Base-by-base conservation (phyloP, 2,113 vertebrate genomes). In the Pseudorectes ferrugineus region DNA sequence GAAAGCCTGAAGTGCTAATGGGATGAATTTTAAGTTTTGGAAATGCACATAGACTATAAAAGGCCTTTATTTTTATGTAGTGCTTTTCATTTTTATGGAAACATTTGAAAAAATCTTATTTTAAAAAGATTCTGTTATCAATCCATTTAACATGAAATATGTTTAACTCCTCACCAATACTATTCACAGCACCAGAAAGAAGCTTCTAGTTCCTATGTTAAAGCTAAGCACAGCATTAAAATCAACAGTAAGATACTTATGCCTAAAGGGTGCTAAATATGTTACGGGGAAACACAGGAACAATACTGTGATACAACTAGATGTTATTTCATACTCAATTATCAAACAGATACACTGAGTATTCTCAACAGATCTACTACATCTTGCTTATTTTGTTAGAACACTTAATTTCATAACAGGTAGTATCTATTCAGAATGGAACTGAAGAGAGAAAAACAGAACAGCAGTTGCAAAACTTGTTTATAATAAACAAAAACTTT, bases 31-130 rank as follows among this genome's bases (percentile, higher is more conserved):
- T 58, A 62, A 80, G 24, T 23, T 70, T 28, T 29, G 77, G 51
- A 87, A 81, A 76, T 2, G 0, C 26, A 68, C 0, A 1, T 0
- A 36, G 26, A 42, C 14, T 61, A 68, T 9, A 65, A 65, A 57
- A 76, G 10, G 12, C 14, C 63, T 59, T 84, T 54, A 38, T 22
- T 58, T 70, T 94, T 74, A 89, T 13, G 3, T 11, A 73, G 12
- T 45, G 48, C 11, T 5, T 77, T 73, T 55, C 16, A 40, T 1
- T 5, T 21, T 78, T 25, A 67, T 2, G 7, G 46, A 67, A 66
- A 52, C 1, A 1, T 63, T 81, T 46, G 46, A 78, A 13, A 71
- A 91, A 48, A 35, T 2, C 14, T 54, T 31, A 42, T 38, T 88
- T 74, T 77, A 3, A 83, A 65, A 57, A 72, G 6, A 29, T 40